Base-by-base conservation (phyloP, 2,888 invertebrate species). In the Trichopoda pennipes region DNA sequence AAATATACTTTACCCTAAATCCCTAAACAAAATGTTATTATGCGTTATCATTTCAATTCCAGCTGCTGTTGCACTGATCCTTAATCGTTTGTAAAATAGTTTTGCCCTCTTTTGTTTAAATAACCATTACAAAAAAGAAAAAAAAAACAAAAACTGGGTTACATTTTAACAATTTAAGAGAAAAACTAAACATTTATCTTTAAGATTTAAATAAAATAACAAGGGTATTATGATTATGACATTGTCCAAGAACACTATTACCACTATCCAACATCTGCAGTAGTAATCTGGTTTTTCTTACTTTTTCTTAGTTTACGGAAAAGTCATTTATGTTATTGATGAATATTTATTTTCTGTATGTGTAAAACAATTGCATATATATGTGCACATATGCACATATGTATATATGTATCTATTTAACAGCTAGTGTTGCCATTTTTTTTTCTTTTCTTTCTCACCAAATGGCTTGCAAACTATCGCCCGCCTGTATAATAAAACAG, bases 11-110 rank as follows among this genome's bases (percentile, higher is more conserved):
- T n/a, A 55, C 28, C 32, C 17, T 1, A 28, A 32, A 64, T 21
- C 38, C n/a, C n/a, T 55, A n/a, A 63, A 35, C 51, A 28, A 68
- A 75, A 53, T 73, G 63, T 51, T 68, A 75, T 66, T 64, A 60
- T 55, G 61, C 44, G 63, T 63, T 76, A 28, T 28, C 55, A 76
- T 69, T 76, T 47, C 47, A 69, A 42, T 19, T 61, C 28, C 76
- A 76, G 60, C 76, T 76, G 76, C 55, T 69, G 17, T 49, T 63
- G 28, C 32, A 63, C 47, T 44, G 49, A 47, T 69, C 61, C 55
- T 61, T 61, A 32, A 68, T 61, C 76, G 60, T 55, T 61, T 61
- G 61, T 68, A 53, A 51, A n/a, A 51, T 28, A 4, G 14, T 28
- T 56, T 69, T 66, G 17, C 28, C 17, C 23, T 63, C 19, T 32